Evolutionary conservation across 2,888 invertebrate species (phyloP), one percentile per base, ranked within the genome.

Genomic region (Himalopsyche anomala): DNA sequence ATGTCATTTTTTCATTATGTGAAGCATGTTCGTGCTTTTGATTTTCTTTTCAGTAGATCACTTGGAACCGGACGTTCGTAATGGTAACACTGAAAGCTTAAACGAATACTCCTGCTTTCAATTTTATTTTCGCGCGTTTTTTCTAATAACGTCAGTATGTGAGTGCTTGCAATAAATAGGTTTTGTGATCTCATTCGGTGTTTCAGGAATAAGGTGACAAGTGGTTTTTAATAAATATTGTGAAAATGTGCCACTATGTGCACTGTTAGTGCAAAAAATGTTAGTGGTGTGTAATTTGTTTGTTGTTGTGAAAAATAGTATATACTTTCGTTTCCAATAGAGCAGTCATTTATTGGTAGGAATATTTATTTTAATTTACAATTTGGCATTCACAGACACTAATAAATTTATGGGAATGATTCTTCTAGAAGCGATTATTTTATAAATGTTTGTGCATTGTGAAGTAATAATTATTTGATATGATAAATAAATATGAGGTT

Each of bases 51-150:
- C 62, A 62, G 62, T 28, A 28, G n/a, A 62, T 62, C 62, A 62
- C 62, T 62, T 62, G 11, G 62, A 62, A 62, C 62, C n/a, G 19
- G 62, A 62, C 62, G 62, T 62, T 62, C 62, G 62, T 62, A 62
- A 62, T 28, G 62, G 62, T 28, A 62, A 62, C 62, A 62, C 11
- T 19, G 62, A 62, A 62, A 62, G n/a, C n/a, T 56, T 56, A 9
- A 19, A 62, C 62, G 62, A 62, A 19, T 28, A 62, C 9, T 62
- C 19, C 28, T 9, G 11, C 0, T 19, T 8, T 62, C n/a, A 19
- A n/a, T 9, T 19, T 1, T 19, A n/a, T 62, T 62, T 62, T 62
- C 62, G 62, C 62, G 62, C 62, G 19, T 62, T 62, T 62, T 62
- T 19, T 62, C 56, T 19, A 62, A 62, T 62, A 19, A 5, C 56